Conservation (phyloP, 1,140 invertebrate species). For the Drosophila kanapiae region DNA sequence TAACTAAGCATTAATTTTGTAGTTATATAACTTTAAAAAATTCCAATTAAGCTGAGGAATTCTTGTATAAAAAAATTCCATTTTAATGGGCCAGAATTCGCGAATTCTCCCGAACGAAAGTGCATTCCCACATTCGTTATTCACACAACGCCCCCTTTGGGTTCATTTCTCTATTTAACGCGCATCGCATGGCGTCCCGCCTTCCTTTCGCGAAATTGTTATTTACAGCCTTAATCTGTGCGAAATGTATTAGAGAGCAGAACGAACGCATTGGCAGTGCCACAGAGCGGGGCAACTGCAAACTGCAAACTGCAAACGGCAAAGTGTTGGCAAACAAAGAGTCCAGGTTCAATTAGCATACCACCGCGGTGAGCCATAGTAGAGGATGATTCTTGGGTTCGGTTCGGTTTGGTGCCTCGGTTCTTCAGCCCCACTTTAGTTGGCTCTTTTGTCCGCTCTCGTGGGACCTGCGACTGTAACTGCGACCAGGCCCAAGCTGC, state of each 20-base stretch:
- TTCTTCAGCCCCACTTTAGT: not conserved
- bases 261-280: slow-evolving; percentile 44
- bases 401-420: slow-evolving; percentile 1
- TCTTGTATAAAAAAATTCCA: not conserved
- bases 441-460: slow-evolving; percentile 12
- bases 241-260: slow-evolving; percentile 77
- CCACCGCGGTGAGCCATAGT: slow-evolving; percentile 68
- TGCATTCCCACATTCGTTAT: slow-evolving; percentile 52
- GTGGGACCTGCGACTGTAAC: slow-evolving; percentile 56
- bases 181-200: slow-evolving; percentile 35
- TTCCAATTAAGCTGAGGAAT: not conserved
- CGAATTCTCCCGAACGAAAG: slow-evolving; percentile 7
- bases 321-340: slow-evolving; percentile 79
- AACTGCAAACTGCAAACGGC: slow-evolving; percentile 38
- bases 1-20: not conserved
- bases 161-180: slow-evolving; percentile 49
- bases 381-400: slow-evolving; percentile 17
- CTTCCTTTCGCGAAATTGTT: slow-evolving; percentile 72
- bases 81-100: not conserved
- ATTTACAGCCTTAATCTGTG: slow-evolving; percentile 80
- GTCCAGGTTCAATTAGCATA: slow-evolving; percentile 75
- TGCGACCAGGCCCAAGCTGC: slow-evolving; percentile 53
- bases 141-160: not conserved
- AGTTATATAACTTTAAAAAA: not conserved
- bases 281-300: slow-evolving; percentile 6